Evolutionary conservation across 2,888 invertebrate species (phyloP).

Genomic region (Cryptus armator): DNA sequence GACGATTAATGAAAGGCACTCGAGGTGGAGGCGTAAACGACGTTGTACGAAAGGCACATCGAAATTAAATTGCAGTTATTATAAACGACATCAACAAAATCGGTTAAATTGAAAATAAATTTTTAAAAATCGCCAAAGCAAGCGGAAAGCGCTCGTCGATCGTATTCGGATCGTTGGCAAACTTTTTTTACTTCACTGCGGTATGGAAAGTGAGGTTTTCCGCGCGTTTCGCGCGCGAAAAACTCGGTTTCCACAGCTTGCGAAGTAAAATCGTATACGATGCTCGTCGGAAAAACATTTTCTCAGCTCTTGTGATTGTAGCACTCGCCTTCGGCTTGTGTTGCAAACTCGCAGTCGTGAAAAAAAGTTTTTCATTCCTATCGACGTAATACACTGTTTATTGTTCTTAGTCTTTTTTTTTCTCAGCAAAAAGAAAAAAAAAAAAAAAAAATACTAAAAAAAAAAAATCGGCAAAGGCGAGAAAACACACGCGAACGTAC

Average conservation of each 20-base stretch:
- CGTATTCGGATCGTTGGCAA: slow-evolving; percentile 8
- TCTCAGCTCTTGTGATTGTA: no score
- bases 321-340: no score
- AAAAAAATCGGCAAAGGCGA: slow-evolving; percentile 3
- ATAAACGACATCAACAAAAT: slow-evolving; percentile 26
- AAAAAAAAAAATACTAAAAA: background rate
- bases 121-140: slow-evolving; percentile 46
- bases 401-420: background rate
- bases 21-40: slow-evolving; percentile 26
- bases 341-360: no score
- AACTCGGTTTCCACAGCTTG: no score
- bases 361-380: no score
- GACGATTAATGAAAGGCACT: background rate
- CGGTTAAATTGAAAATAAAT: slow-evolving; percentile 15
- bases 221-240: no score
- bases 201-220: no score
- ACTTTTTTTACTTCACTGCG: no score
- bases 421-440: background rate
- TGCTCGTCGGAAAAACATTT: no score
- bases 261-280: no score
- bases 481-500: slow-evolving; percentile 62
- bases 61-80: slow-evolving; percentile 54
- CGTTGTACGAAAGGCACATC: slow-evolving; percentile 33
- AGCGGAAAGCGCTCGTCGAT: slow-evolving; percentile 48
- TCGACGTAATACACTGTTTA: background rate